Base-by-base conservation (phyloP, 2,888 invertebrate species). In the Philopedon plagiatum region DNA sequence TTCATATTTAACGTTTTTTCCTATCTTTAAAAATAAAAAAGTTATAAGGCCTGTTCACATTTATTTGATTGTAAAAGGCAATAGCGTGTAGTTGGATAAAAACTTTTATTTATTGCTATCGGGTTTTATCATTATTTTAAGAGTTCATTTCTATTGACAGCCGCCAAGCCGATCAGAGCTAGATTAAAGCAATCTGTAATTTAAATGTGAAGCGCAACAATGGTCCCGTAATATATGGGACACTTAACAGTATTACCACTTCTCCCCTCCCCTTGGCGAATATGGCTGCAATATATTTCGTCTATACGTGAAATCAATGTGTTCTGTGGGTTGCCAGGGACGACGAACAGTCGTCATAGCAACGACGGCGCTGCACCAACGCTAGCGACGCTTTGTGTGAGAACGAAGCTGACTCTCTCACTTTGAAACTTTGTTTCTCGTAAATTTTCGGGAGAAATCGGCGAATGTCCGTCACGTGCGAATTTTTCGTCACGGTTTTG, bases 301-400 rank as follows among this genome's bases (percentile, higher is more conserved):
- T 85, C 85, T 85, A 85, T 83, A 81, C 81, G 80, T 79, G 85
- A 85, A 86, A 86, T 86, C 86, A 85, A 86, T 86, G 86, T 85
- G 83, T 84, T 82, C 83, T 80, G 82, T 80, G 75, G 76, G 81
- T 80, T 80, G 81, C 81, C 76, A 80, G 78, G 80, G 76, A 76
- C 77, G 76, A 81, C 80, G 71, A 66, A 73, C 66, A 49, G 79
- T 80, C 73, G 78, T 76, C 74, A 78, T 76, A 76, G 76, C 76
- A 73, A 79, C 81, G 78, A 69, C 78, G 77, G 75, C 77, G 77
- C 73, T 79, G 80, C 79, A 80, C 77, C 76, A 80, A 80, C 80
- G 80, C 79, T 76, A 77, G 73, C 76, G 77, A 71, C 57, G 77
- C 66, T 75, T 64, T 44, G 73, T 71, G 71, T 72, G 75, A 71